phyloP scores from a whole-genome alignment of 2,797 vertebrate genomes.

The Urophycis tenuis region DNA sequence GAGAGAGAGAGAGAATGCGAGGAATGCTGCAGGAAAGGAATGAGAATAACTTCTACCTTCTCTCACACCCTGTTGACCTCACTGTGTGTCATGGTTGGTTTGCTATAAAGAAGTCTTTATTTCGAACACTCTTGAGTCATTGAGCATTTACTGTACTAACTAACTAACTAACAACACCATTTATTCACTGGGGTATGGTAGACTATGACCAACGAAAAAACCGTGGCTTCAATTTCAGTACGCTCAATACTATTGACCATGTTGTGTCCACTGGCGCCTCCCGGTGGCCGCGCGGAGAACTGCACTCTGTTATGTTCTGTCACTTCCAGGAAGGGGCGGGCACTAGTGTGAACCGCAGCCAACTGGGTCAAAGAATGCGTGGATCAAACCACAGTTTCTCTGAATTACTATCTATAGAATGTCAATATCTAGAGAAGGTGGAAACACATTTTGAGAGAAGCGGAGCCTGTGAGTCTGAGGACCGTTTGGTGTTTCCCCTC shows the following conservation, averaged over 20 bases:
- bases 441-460: background rate
- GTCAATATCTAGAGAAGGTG: background rate
- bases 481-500: background rate
- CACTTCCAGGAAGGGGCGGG: conserved; percentile 54
- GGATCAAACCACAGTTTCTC: background rate
- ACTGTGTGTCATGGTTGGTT: background rate
- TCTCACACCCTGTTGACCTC: background rate
- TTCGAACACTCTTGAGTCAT: background rate
- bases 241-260: background rate
- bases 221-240: background rate
- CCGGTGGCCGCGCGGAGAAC: background rate
- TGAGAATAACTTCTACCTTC: too few relatives aligned
- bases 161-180: background rate
- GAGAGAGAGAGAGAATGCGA: too few relatives aligned
- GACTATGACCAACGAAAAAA: background rate
- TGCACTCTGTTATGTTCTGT: background rate
- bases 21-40: too few relatives aligned
- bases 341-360: conserved; percentile 27
- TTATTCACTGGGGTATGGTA: background rate
- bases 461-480: background rate
- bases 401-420: too few relatives aligned
- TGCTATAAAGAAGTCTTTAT: background rate
- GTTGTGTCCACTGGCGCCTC: conserved; percentile 25
- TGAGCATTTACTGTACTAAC: background rate
- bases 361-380: conserved; percentile 45